Conservation (phyloP, 1,140 invertebrate genomes). For the Drosophila lowei region DNA sequence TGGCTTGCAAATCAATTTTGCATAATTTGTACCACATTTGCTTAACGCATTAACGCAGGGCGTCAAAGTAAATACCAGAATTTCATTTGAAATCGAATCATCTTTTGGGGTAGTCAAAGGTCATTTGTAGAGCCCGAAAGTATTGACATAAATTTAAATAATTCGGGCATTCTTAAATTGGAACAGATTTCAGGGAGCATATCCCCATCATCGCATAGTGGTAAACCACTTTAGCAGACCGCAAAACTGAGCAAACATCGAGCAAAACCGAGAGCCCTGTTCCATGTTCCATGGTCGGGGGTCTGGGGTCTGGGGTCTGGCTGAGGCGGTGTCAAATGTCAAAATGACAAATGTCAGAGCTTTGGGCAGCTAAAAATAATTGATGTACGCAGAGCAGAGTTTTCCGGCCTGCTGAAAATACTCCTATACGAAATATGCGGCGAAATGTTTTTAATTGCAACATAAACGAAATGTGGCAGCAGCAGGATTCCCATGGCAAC, state of each 20-base stretch:
- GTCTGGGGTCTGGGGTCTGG: too few relatives aligned
- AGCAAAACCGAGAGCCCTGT: too few relatives aligned
- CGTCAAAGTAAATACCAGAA: not conserved
- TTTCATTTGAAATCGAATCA: slow-evolving; percentile 24
- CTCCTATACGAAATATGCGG: not conserved
- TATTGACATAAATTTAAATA: too few relatives aligned
- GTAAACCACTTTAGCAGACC: too few relatives aligned
- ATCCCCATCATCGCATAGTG: too few relatives aligned
- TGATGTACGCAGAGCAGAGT: too few relatives aligned
- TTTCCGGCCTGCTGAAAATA: too few relatives aligned
- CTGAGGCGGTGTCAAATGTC: slow-evolving; percentile 25
- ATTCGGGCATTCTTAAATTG: too few relatives aligned
- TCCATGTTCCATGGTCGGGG: too few relatives aligned
- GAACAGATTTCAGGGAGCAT: too few relatives aligned
- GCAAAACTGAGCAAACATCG: too few relatives aligned
- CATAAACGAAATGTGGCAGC: not conserved
- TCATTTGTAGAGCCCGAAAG: too few relatives aligned
- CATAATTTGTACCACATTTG: slow-evolving; percentile 32
- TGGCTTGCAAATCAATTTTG: slow-evolving; percentile 27
- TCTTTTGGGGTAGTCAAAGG: not conserved
- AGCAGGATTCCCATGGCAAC: not conserved
- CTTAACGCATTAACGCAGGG: slow-evolving; percentile 1
- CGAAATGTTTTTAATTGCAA: slow-evolving; percentile 1
- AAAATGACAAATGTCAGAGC: slow-evolving; percentile 47
- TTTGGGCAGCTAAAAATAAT: not conserved